Evolutionary conservation across 2,888 invertebrate species (phyloP).

Genomic region (Epicampocera succincta): DNA sequence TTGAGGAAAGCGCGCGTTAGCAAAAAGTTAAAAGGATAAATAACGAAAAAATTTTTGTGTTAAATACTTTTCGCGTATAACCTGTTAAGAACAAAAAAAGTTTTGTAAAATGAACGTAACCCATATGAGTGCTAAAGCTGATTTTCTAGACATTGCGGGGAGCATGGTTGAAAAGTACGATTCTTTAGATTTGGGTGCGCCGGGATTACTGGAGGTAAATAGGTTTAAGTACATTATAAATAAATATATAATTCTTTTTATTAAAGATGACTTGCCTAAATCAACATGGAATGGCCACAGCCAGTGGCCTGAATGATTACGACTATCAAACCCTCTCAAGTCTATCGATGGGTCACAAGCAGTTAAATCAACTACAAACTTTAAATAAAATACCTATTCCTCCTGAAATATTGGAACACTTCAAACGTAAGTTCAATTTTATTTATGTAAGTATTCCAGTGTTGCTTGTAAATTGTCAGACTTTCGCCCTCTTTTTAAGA

Average conservation of each 20-base stretch:
- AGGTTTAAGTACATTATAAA: neutral
- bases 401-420: constrained; percentile 96
- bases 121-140: constrained; percentile 81
- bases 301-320: constrained; percentile 93
- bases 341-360: constrained; percentile 86
- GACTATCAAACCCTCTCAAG: constrained; percentile 93
- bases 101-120: constrained; percentile 74
- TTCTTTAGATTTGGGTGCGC: constrained; percentile 76
- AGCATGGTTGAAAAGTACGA: constrained; percentile 89
- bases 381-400: constrained; percentile 94
- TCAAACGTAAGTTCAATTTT: constrained; percentile 87
- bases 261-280: constrained; percentile 85
- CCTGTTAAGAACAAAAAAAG: neutral
- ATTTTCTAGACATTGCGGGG: constrained; percentile 89
- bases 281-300: constrained; percentile 88
- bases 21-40: neutral
- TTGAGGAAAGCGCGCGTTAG: constrained; percentile 51
- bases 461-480: too few species aligned
- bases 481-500: too few species aligned
- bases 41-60: neutral
- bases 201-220: constrained; percentile 79
- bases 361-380: constrained; percentile 90
- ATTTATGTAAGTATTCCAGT: neutral
- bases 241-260: neutral
- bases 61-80: too few species aligned